Evolutionary conservation across 2,113 vertebrate genomes (phyloP).

Genomic region (Tetrax tetrax): DNA sequence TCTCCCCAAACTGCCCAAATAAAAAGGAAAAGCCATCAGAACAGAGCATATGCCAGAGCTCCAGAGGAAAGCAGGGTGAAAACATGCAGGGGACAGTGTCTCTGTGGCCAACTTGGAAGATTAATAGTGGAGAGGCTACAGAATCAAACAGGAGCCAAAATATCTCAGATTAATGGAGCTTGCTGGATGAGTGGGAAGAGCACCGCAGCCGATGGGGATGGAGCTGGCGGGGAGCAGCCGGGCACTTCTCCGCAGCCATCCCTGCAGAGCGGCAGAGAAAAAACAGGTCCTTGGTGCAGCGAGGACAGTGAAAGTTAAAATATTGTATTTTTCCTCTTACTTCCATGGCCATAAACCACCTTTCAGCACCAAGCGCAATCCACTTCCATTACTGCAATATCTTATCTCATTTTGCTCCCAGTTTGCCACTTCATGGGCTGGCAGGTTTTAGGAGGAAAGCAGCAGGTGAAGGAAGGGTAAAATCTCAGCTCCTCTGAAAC

Average conservation of each 20-base stretch:
- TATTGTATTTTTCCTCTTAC: not conserved
- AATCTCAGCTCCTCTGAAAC: not conserved
- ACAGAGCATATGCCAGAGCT: accelerated
- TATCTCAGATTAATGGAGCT: not conserved
- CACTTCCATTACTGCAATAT: not conserved
- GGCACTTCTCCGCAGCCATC: accelerated
- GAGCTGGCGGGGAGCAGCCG: accelerated
- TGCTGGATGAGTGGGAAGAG: not conserved
- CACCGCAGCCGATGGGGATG: not conserved
- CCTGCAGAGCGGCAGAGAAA: not conserved
- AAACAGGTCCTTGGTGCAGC: not conserved
- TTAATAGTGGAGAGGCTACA: not conserved
- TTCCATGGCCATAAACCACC: not conserved
- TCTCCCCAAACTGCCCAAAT: not conserved
- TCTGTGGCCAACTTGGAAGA: not conserved
- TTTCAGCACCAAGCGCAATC: not conserved
- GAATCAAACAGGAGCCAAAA: not conserved
- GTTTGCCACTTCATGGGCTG: not conserved
- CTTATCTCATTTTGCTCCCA: not conserved
- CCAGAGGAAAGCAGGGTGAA: not conserved
- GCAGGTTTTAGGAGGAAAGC: not conserved
- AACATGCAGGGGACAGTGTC: not conserved
- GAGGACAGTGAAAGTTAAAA: not conserved
- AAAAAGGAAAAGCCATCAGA: not conserved
- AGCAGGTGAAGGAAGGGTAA: not conserved